Percentiles rank a stretch among this genome's conserved stretches.
These are phyloP conservation scores for Pseudorhombus dupliciocellatus DNA, from an alignment of 2,113 vertebrate species.

Conservation along the genomic window DNA sequence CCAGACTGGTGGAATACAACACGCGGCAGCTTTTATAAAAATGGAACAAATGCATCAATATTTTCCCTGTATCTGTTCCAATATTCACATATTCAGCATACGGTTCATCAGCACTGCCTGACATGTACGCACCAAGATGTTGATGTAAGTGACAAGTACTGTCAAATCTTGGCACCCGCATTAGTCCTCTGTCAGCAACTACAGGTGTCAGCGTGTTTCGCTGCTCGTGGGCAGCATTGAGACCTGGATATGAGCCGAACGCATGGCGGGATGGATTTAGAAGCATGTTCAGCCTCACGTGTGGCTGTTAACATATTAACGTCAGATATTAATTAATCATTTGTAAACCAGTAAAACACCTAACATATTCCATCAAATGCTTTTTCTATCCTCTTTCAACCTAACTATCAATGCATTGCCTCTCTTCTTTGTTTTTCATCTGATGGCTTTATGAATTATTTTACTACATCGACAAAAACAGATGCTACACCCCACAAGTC, in stretches of 20 bases:
- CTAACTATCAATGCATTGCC: neutral
- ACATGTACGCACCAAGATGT: neutral
- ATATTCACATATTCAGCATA: neutral
- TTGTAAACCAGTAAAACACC: neutral
- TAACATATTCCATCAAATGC: neutral
- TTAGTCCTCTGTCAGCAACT: slow-evolving; percentile 6
- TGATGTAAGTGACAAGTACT: slow-evolving; percentile 11
- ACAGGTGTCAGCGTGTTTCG: neutral
- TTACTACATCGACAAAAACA: no score
- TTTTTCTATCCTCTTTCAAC: neutral
- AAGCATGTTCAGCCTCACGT: neutral
- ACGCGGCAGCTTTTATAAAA: neutral
- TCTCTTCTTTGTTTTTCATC: neutral
- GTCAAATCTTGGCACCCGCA: neutral
- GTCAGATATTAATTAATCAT: neutral
- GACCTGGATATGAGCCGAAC: neutral
- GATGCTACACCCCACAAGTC: no score
- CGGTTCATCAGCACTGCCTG: neutral
- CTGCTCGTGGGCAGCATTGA: neutral
- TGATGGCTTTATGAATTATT: neutral
- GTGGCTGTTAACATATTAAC: neutral
- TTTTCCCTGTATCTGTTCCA: neutral
- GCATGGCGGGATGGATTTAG: neutral
- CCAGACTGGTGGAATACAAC: neutral
- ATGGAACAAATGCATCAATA: neutral